Conservation (phyloP, 2,888 invertebrate species). For the Caenorhabditis macrosperma region DNA sequence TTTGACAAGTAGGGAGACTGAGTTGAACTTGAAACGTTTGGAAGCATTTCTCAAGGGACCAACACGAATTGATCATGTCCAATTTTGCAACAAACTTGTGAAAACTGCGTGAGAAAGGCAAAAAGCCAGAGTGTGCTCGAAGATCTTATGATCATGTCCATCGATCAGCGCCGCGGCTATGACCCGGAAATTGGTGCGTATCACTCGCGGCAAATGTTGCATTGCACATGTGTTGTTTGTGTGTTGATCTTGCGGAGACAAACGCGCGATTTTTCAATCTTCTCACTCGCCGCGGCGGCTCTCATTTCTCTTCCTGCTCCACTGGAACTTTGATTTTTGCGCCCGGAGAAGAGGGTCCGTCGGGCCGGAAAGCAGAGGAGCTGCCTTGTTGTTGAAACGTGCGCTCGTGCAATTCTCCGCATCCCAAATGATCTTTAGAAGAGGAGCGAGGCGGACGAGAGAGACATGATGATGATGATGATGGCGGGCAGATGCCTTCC, state of each 20-base stretch:
- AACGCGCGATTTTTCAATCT: conserved; percentile 38
- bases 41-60: neutral
- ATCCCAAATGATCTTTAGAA: conserved; percentile 45
- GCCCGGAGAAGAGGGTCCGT: conserved; percentile 16
- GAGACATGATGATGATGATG: conserved; percentile 42
- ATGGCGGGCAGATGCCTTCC: conserved; percentile 6
- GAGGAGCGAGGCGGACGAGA: conserved; percentile 23
- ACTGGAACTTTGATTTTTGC: conserved; percentile 54
- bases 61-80: neutral
- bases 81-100: neutral
- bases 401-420: conserved; percentile 45
- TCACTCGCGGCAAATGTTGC: conserved; percentile 20
- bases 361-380: conserved; percentile 28
- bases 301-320: conserved; percentile 1
- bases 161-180: conserved; percentile 26
- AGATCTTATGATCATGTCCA: conserved; percentile 28
- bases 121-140: neutral
- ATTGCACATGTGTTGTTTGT: conserved; percentile 51
- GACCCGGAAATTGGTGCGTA: conserved; percentile 19
- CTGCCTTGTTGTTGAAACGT: conserved; percentile 52
- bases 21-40: neutral
- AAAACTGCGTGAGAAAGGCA: neutral
- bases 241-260: conserved; percentile 46
- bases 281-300: neutral
- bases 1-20: neutral